Evolutionary conservation across 2,797 vertebrate species (phyloP).

Genomic region (Tragelaphus oryx): DNA sequence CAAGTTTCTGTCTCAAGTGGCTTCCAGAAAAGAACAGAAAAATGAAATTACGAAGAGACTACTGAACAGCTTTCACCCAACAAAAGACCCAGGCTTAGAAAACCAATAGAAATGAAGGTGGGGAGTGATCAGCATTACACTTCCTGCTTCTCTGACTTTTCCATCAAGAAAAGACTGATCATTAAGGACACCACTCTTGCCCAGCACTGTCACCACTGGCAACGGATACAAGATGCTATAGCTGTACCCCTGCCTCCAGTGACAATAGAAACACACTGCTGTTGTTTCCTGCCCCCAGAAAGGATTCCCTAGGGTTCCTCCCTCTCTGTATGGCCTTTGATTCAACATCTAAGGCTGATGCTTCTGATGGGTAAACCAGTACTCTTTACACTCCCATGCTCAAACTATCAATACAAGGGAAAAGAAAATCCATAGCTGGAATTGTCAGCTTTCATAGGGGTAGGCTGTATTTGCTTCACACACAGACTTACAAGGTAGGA

Average conservation of each 20-base stretch:
- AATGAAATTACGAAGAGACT: neutral
- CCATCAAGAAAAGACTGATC: neutral
- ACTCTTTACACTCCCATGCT: neutral
- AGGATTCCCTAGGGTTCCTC: neutral
- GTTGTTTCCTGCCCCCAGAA: neutral
- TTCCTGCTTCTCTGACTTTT: neutral
- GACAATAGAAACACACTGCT: neutral
- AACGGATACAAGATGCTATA: neutral
- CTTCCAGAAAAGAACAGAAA: neutral
- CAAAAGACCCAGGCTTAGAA: neutral
- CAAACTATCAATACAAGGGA: neutral
- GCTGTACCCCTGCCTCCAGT: neutral
- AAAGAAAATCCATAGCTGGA: neutral
- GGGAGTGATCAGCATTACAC: neutral
- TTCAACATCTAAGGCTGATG: neutral
- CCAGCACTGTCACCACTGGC: neutral
- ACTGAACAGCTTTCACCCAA: neutral
- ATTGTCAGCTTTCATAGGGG: neutral
- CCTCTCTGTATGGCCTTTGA: neutral
- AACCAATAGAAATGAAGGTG: neutral
- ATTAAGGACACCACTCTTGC: neutral
- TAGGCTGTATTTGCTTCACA: neutral
- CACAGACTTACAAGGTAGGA: neutral
- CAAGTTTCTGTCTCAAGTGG: neutral
- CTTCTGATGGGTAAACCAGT: neutral